phyloP scores from a whole-genome alignment of 2,888 invertebrate genomes.

The Thysanoteuthis rhombus region DNA sequence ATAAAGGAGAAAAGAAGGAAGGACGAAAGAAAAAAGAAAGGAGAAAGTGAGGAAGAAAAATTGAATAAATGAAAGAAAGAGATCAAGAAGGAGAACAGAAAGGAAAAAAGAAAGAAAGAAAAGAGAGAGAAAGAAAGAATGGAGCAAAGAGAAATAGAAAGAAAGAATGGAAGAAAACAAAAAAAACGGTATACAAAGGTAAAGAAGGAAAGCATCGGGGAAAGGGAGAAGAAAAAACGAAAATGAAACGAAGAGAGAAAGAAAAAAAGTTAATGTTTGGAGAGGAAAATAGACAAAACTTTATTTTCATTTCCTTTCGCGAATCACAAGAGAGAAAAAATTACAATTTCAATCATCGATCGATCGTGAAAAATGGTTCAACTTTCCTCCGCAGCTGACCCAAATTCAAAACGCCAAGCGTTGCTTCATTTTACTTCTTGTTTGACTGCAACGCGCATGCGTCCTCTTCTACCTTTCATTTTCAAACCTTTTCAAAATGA shows the following conservation, averaged over 20 bases:
- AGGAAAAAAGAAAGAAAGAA: background rate
- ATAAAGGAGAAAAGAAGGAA: too few relatives aligned
- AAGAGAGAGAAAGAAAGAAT: background rate
- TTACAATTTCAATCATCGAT: background rate
- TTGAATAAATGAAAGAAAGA: background rate
- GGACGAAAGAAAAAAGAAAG: too few relatives aligned
- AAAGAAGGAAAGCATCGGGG: accelerated
- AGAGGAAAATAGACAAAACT: background rate
- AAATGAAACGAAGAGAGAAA: background rate
- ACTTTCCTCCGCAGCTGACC: background rate
- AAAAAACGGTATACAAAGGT: background rate
- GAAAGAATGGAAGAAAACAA: background rate
- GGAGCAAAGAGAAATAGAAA: background rate
- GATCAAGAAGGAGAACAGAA: background rate
- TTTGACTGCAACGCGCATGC: background rate
- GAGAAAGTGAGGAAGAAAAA: background rate
- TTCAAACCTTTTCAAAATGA: background rate
- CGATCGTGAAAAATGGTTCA: background rate
- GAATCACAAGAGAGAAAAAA: background rate
- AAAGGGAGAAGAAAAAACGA: background rate
- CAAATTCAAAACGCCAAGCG: background rate
- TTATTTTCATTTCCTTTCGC: background rate
- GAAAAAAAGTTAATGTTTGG: background rate
- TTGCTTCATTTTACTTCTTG: background rate
- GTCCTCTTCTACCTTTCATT: background rate